Base-by-base conservation (phyloP, 2,113 vertebrate genomes). In the Mus spicilegus region DNA sequence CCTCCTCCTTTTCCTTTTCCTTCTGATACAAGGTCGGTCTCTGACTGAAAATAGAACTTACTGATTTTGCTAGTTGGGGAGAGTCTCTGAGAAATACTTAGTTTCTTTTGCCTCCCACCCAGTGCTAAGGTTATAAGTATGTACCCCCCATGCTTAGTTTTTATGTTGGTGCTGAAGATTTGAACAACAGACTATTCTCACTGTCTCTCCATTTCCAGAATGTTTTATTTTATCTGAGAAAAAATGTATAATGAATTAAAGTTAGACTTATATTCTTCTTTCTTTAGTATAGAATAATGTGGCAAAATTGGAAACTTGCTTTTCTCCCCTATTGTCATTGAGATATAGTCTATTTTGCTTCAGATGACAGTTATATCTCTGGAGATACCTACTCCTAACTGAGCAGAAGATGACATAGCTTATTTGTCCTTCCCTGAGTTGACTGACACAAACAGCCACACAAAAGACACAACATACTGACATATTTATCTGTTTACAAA, bases 1-100 rank as follows among this genome's bases (percentile, higher is more conserved):
- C n/a, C n/a, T n/a, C n/a, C n/a, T n/a, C n/a, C n/a, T n/a, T 10
- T 10, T 22, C 9, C 10, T 1, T 2, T 7, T 26, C 4, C 7
- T 7, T 26, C 28, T 30, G 9, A 42, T 76, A 13, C 24, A 76
- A 46, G 39, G 73, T 76, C 39, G 28, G 9, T 73, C 42, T 42
- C 42, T 42, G 20, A 75, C 22, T 75, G 20, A 75, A 42, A 22
- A 42, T 46, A 76, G 22, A 76, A 76, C 39, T 75, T 22, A 46
- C 39, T 12, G 24, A 46, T 13, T 28, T 26, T 42, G 22, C 39
- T 26, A 26, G 73, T 76, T 42, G 22, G 39, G 72, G 8, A 75
- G 39, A 42, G n/a, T 42, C 72, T 75, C n/a, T 73, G 39, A 10
- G 39, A 10, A 10, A 42, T 42, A 39, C 73, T 42, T 20, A 75